phyloP scores from a whole-genome alignment of 2,888 invertebrate species.

The Chloroclystis v-ata region DNA sequence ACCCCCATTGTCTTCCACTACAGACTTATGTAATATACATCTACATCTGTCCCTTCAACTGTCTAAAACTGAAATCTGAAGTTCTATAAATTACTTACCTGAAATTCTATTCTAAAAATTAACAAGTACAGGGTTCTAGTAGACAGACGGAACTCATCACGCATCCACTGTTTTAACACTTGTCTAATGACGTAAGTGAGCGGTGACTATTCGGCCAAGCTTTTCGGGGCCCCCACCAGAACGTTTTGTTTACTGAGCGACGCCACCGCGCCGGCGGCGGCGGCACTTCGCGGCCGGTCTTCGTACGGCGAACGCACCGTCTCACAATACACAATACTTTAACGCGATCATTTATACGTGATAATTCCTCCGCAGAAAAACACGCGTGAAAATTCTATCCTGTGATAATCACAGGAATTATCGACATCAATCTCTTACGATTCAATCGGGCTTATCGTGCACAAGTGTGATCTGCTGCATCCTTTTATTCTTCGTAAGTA shows the following conservation, averaged over 20 bases:
- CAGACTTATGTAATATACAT: no score
- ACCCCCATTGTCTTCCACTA: no score
- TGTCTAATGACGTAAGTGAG: slow-evolving; percentile 68
- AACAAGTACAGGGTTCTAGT: slow-evolving; percentile 13
- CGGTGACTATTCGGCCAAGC: slow-evolving; percentile 63
- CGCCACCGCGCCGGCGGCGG: slow-evolving; percentile 60
- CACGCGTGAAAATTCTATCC: slow-evolving; percentile 29
- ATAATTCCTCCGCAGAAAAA: slow-evolving; percentile 44
- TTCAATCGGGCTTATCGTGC: slow-evolving; percentile 40
- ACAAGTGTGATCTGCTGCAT: slow-evolving; percentile 44
- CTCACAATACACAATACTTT: slow-evolving; percentile 28
- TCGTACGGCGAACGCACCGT: slow-evolving; percentile 61
- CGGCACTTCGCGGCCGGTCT: slow-evolving; percentile 68
- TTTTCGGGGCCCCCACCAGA: slow-evolving; percentile 75
- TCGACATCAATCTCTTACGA: slow-evolving; percentile 14
- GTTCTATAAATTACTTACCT: background rate
- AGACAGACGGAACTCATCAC: slow-evolving; percentile 33
- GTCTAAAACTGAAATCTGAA: no score
- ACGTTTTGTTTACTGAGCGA: slow-evolving; percentile 71
- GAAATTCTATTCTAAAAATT: no score
- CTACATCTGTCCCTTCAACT: no score
- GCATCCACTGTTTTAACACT: slow-evolving; percentile 37
- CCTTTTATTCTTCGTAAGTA: slow-evolving; percentile 59
- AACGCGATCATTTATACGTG: slow-evolving; percentile 43
- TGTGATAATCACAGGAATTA: slow-evolving; percentile 31